Base-by-base conservation (phyloP, 2,797 vertebrate genomes). In the Phataginus tricuspis region DNA sequence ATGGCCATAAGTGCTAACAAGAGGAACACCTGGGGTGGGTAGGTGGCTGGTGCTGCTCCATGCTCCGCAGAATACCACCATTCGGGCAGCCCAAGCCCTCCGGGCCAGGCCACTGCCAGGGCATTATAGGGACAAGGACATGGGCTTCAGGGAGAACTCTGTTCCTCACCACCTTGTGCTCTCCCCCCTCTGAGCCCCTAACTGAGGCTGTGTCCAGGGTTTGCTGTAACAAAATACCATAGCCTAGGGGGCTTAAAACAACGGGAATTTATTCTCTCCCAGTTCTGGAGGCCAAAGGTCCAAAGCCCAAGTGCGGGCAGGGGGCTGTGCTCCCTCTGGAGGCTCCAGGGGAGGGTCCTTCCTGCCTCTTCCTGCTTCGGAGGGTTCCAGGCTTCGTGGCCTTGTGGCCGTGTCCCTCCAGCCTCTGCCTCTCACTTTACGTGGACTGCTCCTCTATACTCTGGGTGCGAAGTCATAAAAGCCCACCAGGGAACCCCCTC, bases 51-150 rank as follows among this genome's bases (percentile, higher is more conserved):
- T 2, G 4, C 5, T 0, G 49, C 42, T 27, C 23, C 0, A 0
- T 1, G 9, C 11, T 13, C 37, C 0, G 0, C 0, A 0, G 1
- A 1, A 18, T 0, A 1, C 1, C 27, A 42, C 34, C n/a, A 0
- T 39, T 42, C 11, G 10, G 29, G 14, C 49, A 1, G 16, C 59
- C 45, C 7, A 15, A 27, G 25, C 16, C 68, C 18, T 5, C 0
- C 0, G 71, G 11, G 29, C 0, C 3, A 29, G 10, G 1, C 45
- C 1, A 0, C 1, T 2, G 57, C 31, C 57, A 2, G 27, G 31
- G 2, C 1, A 3, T 14, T 39, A 31, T 2, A 51, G 59, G 61
- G 31, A 42, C 18, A 23, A 57, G 37, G 29, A 29, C 53, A 2
- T 7, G 1, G 11, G 72, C 2, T 0, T 0, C 0, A 23, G 80